Conservation (phyloP, 2,888 invertebrate species). For the Drosophila kokeensis region DNA sequence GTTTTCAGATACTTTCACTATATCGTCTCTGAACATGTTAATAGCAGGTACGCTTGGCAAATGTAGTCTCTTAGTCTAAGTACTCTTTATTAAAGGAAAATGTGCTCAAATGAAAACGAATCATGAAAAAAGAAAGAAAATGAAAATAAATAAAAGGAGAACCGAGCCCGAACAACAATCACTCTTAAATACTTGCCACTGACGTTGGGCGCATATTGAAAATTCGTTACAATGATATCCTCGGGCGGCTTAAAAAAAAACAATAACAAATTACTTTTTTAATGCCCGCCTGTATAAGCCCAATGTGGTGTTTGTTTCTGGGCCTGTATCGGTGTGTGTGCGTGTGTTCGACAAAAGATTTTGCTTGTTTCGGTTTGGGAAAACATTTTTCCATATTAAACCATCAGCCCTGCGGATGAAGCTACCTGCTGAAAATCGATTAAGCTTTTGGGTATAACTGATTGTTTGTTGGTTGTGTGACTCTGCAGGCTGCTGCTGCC, state of each 20-base stretch:
- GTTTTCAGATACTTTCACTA: not conserved
- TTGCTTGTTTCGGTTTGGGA: conserved; percentile 60
- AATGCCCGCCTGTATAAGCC: conserved; percentile 47
- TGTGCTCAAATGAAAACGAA: conserved; percentile 20
- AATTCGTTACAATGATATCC: conserved; percentile 65
- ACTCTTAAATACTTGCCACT: conserved; percentile 66
- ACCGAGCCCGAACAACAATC: conserved; percentile 40
- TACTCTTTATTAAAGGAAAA: conserved; percentile 19
- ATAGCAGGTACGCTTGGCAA: not conserved
- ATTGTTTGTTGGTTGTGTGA: conserved; percentile 58
- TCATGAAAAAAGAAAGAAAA: conserved; percentile 2
- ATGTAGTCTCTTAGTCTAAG: conserved; percentile 3
- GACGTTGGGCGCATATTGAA: conserved; percentile 60
- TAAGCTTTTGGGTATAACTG: conserved; percentile 69
- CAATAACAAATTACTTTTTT: conserved; percentile 69
- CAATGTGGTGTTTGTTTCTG: conserved; percentile 23
- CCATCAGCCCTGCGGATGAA: conserved; percentile 45
- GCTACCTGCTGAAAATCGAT: conserved; percentile 70
- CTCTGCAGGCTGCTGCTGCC: conserved; percentile 29
- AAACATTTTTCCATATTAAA: conserved; percentile 70
- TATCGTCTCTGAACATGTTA: not conserved
- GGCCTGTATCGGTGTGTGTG: conserved; percentile 16
- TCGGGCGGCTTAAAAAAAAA: conserved; percentile 59
- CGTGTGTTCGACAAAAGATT: conserved; percentile 64
- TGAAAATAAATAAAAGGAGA: conserved; percentile 1